Base-by-base conservation (phyloP, 2,113 vertebrate genomes). In the Macrotis lagotis region DNA sequence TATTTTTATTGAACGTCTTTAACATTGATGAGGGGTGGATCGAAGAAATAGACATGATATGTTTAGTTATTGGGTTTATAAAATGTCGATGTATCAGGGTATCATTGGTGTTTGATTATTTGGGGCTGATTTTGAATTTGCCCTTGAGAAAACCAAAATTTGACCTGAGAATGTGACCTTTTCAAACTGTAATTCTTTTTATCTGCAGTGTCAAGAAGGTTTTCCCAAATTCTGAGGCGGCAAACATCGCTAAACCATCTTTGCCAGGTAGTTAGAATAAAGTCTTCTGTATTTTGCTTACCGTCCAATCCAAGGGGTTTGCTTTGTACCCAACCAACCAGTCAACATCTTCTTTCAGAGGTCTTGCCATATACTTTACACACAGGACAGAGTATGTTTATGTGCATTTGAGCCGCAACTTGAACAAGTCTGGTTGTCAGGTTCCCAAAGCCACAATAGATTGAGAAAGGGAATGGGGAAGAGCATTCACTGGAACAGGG, bases 211-310 rank as follows among this genome's bases (percentile, higher is more conserved):
- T 99, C 99, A 24, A 99, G 99, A 98, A 99, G 99, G 98, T 99
- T 99, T 98, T 99, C 99, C 92, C 99, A 99, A 98, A 99, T 99
- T 98, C 99, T 99, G 92, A 99, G 99, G 96, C 98, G 99, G 93
- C 99, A 99, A 94, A 99, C 99, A 3, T 99, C 99, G 28, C 98
- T 99, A 98, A 99, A 99, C 97, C 99, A 99, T 97, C 99, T 99
- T 51, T 99, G 99, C 97, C 99, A 99, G 99, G 99, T 99, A 98
- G 95, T 92, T 97, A 90, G 28, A 90, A 90, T 95, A 48, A 91
- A 55, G 26, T 37, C 37, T 93, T 89, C 0, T 19, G 48, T 48
- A 55, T 92, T 48, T 90, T 92, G 48, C 91, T 37, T 44, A 3
- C 88, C 44, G 51, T 74, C 11, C 5, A 91, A 83, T 92, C 93